phyloP scores from a whole-genome alignment of 2,113 vertebrate species.

The Lamprologus speciosus region DNA sequence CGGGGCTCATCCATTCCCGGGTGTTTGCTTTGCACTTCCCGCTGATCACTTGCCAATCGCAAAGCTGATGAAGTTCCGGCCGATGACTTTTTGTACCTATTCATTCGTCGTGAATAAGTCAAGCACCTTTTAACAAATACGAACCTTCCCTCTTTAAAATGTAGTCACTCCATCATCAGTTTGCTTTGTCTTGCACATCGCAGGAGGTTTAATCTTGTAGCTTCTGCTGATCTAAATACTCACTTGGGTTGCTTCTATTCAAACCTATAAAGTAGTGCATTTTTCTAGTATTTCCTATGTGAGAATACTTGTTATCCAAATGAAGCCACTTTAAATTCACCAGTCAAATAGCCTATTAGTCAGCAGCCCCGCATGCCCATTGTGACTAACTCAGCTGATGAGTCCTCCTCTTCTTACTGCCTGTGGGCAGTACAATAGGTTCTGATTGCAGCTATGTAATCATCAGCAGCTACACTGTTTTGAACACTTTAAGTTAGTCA shows the following conservation, averaged over 20 bases:
- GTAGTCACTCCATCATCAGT: neutral
- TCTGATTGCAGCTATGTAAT: constrained; percentile 23
- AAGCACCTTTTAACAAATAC: neutral
- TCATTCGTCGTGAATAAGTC: neutral
- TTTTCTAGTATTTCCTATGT: neutral
- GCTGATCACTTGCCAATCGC: constrained; percentile 3
- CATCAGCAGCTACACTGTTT: neutral
- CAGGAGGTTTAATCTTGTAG: neutral
- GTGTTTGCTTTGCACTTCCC: constrained; percentile 18
- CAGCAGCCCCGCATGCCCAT: neutral
- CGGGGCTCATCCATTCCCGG: neutral
- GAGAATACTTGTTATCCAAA: neutral
- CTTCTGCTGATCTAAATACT: neutral
- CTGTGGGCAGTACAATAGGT: constrained; percentile 36
- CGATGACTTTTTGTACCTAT: neutral
- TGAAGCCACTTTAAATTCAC: neutral
- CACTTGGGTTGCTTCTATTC: neutral
- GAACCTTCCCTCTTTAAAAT: neutral
- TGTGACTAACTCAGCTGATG: constrained; percentile 30
- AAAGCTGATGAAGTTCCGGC: neutral
- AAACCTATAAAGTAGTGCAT: neutral
- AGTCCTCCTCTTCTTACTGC: constrained; percentile 24
- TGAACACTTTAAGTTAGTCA: neutral
- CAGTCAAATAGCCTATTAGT: neutral
- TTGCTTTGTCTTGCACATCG: neutral